Conservation (phyloP, 2,113 vertebrate genomes). For the Sylvietta virens region DNA sequence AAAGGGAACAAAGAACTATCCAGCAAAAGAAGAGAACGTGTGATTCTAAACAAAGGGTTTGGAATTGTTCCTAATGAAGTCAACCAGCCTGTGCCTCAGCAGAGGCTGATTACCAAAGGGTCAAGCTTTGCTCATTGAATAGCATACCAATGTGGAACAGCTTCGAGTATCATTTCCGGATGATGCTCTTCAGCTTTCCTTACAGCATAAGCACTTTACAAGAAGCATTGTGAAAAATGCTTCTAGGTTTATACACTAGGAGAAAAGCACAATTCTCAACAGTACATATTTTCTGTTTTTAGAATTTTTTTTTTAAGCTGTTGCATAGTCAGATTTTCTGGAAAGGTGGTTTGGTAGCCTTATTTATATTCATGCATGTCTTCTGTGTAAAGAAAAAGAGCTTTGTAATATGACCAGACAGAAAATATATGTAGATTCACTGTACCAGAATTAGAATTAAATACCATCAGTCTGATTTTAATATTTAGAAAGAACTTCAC, state of each 20-base stretch:
- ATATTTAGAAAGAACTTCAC: slow-evolving; percentile 14
- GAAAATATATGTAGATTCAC: slow-evolving; percentile 1
- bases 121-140: not conserved
- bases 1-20: slow-evolving; percentile 21
- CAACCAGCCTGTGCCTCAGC: slow-evolving; percentile 10
- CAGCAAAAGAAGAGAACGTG: slow-evolving; percentile 41
- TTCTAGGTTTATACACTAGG: not conserved
- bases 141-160: not conserved
- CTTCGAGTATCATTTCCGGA: not conserved
- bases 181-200: not conserved
- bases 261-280: not conserved
- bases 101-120: not conserved
- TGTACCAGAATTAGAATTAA: slow-evolving; percentile 21
- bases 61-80: not conserved
- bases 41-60: not conserved
- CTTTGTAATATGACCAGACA: not conserved
- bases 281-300: not conserved
- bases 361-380: not conserved
- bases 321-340: slow-evolving; percentile 19
- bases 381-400: slow-evolving; percentile 17
- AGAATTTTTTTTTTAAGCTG: not conserved
- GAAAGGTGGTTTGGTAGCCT: not conserved
- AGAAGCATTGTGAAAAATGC: not conserved
- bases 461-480: not conserved
- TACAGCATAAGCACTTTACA: not conserved